A percentile compares a stretch with the other conserved stretches of the same genome.
Conservation (phyloP, 2,888 invertebrate genomes). For the Linnaemya vulpina region DNA sequence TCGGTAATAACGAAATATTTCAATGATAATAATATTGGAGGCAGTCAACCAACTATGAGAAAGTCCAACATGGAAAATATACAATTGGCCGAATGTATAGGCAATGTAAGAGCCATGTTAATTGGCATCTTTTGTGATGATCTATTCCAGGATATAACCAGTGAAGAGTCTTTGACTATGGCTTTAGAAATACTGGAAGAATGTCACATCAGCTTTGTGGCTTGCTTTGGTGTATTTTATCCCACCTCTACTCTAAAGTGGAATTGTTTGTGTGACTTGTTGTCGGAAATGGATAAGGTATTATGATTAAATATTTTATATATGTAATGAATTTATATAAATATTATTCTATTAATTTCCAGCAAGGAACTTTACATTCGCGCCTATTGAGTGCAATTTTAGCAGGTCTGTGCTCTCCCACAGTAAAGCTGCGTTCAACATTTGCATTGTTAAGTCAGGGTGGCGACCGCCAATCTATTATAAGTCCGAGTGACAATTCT, state of each 20-base stretch:
- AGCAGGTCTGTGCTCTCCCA: slow-evolving; percentile 92
- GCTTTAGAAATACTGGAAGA: slow-evolving; percentile 92
- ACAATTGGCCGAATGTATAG: slow-evolving; percentile 92
- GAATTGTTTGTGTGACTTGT: slow-evolving; percentile 93
- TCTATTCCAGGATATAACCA: slow-evolving; percentile 83
- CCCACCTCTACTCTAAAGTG: slow-evolving; percentile 96
- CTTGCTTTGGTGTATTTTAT: slow-evolving; percentile 97
- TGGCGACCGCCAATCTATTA: slow-evolving; percentile 83
- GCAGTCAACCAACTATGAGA: slow-evolving; percentile 72
- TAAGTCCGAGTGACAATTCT: slow-evolving; percentile 88
- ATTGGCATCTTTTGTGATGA: slow-evolving; percentile 92
- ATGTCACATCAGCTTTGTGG: slow-evolving; percentile 94
- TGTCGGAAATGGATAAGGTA: slow-evolving; percentile 89
- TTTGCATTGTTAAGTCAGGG: slow-evolving; percentile 87
- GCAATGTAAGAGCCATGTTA: slow-evolving; percentile 91
- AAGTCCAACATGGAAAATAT: slow-evolving; percentile 86
- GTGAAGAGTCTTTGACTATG: slow-evolving; percentile 84
- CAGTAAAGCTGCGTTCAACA: slow-evolving; percentile 88
- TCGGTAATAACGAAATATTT: slow-evolving; percentile 55
- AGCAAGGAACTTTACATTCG: slow-evolving; percentile 79
- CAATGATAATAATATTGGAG: slow-evolving; percentile 48
- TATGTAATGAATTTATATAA: not conserved
- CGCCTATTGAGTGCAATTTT: slow-evolving; percentile 90
- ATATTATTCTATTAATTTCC: slow-evolving; percentile 19
- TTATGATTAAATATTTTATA: not conserved